Evolutionary conservation across 1,140 invertebrate genomes (phyloP), one percentile per base, ranked within the genome.

Genomic region (Copidosoma floridanum): DNA sequence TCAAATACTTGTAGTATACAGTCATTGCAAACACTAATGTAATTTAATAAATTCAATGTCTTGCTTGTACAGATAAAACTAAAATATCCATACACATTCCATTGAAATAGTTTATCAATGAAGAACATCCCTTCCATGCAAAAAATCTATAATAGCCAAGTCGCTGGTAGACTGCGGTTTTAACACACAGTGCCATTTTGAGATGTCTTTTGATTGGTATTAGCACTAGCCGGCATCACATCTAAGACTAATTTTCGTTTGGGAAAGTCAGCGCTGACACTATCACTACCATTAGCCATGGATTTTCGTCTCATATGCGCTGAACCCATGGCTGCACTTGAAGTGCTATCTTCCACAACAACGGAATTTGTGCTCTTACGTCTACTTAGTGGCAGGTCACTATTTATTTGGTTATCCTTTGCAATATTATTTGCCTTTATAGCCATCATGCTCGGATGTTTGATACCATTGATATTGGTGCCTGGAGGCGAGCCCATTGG

Each of bases 311-410:
- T 65, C 3, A 73, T 32, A 14, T 66, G 68, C 2, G 63, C 50
- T 7, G 66, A 37, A 20, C 52, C 63, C n/a, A 18, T 12, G 16
- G 26, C 43, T 2, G 24, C 43, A 12, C 20, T 58, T 7, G 4
- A 32, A n/a, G 20, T 2, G 21, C 41, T 41, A 2, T 44, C 48
- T 3, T 69, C 57, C 10, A 24, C 58, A 48, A 68, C 65, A 24
- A 71, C 61, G 3, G 69, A 72, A 57, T 71, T 74, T 46, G 72
- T 72, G 65, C 76, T 79, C 61, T 77, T 78, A 29, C 75, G 72
- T 46, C 75, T 63, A 11, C 64, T 67, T n/a, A 70, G 68, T 40
- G 64, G 7, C 29, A 64, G 8, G 11, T 77, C 71, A 35, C 60
- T 47, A 56, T 55, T 64, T 21, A 11, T 21, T 53, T 67, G 46